Evolutionary conservation across 2,797 vertebrate genomes (phyloP).

Genomic region (Apogon hyalosoma): DNA sequence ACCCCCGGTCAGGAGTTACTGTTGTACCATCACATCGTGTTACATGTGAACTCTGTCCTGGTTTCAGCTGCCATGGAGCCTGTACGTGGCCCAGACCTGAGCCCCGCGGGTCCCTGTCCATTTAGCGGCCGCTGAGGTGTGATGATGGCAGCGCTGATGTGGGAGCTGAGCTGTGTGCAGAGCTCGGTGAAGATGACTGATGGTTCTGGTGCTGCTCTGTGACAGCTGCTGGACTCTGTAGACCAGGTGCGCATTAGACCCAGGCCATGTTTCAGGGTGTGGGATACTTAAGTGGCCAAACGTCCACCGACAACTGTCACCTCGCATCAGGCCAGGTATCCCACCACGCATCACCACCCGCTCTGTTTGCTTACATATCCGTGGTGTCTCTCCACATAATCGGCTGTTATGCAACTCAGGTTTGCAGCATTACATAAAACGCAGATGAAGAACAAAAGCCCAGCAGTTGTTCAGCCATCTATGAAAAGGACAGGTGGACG

Average conservation of each 20-base stretch:
- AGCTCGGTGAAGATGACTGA: conserved; percentile 59
- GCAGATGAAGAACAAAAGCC: conserved; percentile 17
- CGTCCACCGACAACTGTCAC: conserved; percentile 59
- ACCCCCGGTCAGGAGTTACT: neutral
- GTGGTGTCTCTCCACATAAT: conserved; percentile 18
- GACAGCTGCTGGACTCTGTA: conserved; percentile 58
- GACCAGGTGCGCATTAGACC: conserved; percentile 63
- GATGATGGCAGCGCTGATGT: conserved; percentile 32
- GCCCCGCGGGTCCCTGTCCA: conserved; percentile 17
- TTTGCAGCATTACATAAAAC: conserved; percentile 38
- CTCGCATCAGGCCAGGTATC: conserved; percentile 51
- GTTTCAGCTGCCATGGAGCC: conserved; percentile 5
- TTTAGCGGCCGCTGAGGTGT: conserved; percentile 44
- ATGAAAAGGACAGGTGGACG: neutral
- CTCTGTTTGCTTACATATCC: conserved; percentile 15
- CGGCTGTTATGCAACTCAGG: conserved; percentile 29
- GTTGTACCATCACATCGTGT: neutral
- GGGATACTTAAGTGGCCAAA: conserved; percentile 56
- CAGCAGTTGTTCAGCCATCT: neutral
- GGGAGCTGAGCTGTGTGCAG: conserved; percentile 5
- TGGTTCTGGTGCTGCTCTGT: conserved; percentile 39
- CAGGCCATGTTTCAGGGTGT: conserved; percentile 47
- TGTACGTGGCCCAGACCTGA: conserved; percentile 1
- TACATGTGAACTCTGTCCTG: neutral
- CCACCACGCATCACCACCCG: conserved; percentile 20